Evolutionary conservation across 2,113 vertebrate species (phyloP).

Genomic region (Psephotus haematonotus): DNA sequence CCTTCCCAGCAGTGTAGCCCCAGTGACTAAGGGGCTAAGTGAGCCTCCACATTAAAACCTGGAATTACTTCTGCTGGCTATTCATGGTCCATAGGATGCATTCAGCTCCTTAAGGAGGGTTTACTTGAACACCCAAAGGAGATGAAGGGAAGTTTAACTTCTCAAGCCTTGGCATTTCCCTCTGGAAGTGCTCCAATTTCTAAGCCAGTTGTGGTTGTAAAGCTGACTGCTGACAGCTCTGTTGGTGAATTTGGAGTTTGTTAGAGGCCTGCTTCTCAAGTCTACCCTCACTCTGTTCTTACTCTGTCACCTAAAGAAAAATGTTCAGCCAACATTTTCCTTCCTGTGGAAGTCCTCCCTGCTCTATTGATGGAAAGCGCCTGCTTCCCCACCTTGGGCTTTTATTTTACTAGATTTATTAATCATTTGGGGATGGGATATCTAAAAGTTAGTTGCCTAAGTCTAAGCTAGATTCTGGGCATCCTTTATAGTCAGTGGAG

Average conservation of each 20-base stretch:
- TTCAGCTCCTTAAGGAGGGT: not conserved
- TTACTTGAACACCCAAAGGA: not conserved
- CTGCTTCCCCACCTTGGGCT: not conserved
- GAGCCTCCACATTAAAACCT: not conserved
- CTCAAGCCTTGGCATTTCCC: not conserved
- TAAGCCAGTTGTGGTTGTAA: not conserved
- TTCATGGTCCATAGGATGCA: rapidly evolving
- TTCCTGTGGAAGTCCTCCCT: not conserved
- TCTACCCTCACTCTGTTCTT: not conserved
- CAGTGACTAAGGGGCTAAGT: not conserved
- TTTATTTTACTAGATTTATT: not conserved
- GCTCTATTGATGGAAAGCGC: not conserved
- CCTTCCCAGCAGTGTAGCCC: not conserved
- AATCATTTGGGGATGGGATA: not conserved
- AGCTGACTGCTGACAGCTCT: not conserved
- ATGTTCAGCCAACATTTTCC: not conserved
- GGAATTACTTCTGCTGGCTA: not conserved
- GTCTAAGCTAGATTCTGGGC: not conserved
- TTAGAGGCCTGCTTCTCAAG: not conserved
- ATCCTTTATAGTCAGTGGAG: not conserved
- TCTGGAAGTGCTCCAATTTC: not conserved
- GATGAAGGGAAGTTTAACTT: not conserved
- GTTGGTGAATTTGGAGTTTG: not conserved
- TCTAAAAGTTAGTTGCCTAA: not conserved
- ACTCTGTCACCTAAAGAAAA: not conserved